A percentile compares a stretch with the other conserved stretches of the same genome.
phyloP scores from a whole-genome alignment of 2,888 invertebrate species.

The Isoperla grammatica region DNA sequence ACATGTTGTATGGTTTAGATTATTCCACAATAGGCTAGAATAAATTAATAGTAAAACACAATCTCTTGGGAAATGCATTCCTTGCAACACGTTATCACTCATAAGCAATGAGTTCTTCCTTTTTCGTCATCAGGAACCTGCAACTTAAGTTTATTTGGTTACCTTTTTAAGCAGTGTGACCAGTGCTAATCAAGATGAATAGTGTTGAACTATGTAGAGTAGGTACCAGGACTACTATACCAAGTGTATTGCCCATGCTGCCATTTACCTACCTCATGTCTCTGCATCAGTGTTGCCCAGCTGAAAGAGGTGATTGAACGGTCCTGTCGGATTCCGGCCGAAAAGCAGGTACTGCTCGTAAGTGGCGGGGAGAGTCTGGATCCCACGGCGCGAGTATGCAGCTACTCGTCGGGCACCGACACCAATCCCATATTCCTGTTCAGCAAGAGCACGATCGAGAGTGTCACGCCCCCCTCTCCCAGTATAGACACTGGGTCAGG shows the following conservation, averaged over 20 bases:
- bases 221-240: too few relatives aligned
- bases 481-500: slow-evolving; percentile 52
- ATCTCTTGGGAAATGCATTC: too few relatives aligned
- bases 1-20: too few relatives aligned
- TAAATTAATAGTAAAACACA: too few relatives aligned
- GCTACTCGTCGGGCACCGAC: slow-evolving; percentile 90
- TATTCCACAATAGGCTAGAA: too few relatives aligned
- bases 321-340: slow-evolving; percentile 67
- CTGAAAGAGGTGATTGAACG: slow-evolving; percentile 76
- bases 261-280: slow-evolving; percentile 9
- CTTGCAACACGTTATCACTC: too few relatives aligned
- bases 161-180: neutral
- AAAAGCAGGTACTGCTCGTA: slow-evolving; percentile 81
- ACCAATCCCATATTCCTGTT: slow-evolving; percentile 95
- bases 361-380: slow-evolving; percentile 90
- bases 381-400: slow-evolving; percentile 72
- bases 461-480: slow-evolving; percentile 56
- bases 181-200: too few relatives aligned
- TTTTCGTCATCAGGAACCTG: too few relatives aligned
- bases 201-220: too few relatives aligned
- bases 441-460: slow-evolving; percentile 68
- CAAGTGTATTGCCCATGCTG: too few relatives aligned
- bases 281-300: slow-evolving; percentile 63
- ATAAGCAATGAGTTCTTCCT: too few relatives aligned
- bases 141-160: neutral